A percentile compares a stretch with the other conserved stretches of the same genome.
Evolutionary conservation across 2,113 vertebrate species (phyloP).

Genomic region (Misgurnus anguillicaudatus): DNA sequence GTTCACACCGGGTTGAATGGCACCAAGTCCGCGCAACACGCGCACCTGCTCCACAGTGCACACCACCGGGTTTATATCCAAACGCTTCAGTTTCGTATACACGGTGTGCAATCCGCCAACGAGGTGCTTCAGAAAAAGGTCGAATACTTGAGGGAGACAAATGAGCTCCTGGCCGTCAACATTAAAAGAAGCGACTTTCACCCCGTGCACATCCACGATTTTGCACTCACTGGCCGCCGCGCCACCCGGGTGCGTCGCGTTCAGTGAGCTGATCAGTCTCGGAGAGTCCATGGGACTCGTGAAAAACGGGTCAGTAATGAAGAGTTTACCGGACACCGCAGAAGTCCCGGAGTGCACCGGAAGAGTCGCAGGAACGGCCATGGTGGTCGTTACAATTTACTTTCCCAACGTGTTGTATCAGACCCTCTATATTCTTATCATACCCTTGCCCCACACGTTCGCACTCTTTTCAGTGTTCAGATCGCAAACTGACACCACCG

Average conservation of each 20-base stretch:
- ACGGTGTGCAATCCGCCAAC: slow-evolving; percentile 94
- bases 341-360: slow-evolving; percentile 79
- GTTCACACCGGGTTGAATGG: slow-evolving; percentile 95
- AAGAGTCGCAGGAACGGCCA: slow-evolving; percentile 85
- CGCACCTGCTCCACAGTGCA: slow-evolving; percentile 96
- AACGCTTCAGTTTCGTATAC: slow-evolving; percentile 93
- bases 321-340: slow-evolving; percentile 73
- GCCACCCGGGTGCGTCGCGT: slow-evolving; percentile 50
- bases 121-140: slow-evolving; percentile 94
- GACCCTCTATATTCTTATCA: background rate
- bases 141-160: slow-evolving; percentile 94
- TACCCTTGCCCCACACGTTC: background rate
- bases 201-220: slow-evolving; percentile 91
- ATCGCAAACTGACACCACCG: background rate
- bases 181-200: slow-evolving; percentile 90
- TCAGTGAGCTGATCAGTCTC: slow-evolving; percentile 76
- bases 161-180: slow-evolving; percentile 92
- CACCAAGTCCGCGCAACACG: slow-evolving; percentile 89
- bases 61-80: slow-evolving; percentile 91
- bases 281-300: slow-evolving; percentile 75
- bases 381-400: slow-evolving; percentile 54
- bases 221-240: slow-evolving; percentile 81
- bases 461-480: background rate
- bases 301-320: slow-evolving; percentile 78
- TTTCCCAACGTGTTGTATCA: background rate